Evolutionary conservation across 64 coral and sea anemone genomes (phyloP).

Genomic region (Cladopsammia gracilis): DNA sequence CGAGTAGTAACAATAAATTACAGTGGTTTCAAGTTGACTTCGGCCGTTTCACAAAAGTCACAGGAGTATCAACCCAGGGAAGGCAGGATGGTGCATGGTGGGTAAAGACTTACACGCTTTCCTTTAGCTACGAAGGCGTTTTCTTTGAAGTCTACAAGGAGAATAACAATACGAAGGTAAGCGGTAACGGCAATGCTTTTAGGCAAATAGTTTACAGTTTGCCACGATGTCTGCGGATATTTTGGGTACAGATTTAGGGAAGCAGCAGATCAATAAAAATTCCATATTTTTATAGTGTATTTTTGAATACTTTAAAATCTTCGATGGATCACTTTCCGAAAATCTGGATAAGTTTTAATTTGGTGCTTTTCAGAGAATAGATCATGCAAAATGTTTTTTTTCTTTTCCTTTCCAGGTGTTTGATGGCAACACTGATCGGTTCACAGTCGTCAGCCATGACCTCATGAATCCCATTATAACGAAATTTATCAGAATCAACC

Average conservation of each 20-base stretch:
- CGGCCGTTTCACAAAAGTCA: background rate
- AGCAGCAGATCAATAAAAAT: too few species aligned
- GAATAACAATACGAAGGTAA: background rate
- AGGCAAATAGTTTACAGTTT: too few species aligned
- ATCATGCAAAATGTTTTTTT: background rate
- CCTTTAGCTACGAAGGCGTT: background rate
- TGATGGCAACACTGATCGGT: background rate
- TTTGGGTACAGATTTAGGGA: too few species aligned
- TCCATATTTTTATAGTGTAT: too few species aligned
- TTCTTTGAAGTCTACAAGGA: background rate
- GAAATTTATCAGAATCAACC: background rate
- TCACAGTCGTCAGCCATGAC: background rate
- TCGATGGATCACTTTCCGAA: too few species aligned
- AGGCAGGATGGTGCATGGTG: background rate
- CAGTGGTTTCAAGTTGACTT: slow-evolving; percentile 48
- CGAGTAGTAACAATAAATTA: background rate
- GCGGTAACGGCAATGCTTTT: too few species aligned
- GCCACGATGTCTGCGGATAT: too few species aligned
- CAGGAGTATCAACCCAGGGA: slow-evolving; percentile 24
- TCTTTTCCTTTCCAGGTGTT: background rate
- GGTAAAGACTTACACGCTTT: background rate
- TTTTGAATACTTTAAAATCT: too few species aligned
- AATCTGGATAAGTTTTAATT: background rate
- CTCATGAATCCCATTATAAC: background rate
- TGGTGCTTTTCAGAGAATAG: background rate